Evolutionary conservation across 2,113 vertebrate species (phyloP).

Genomic region (Abramis brama): DNA sequence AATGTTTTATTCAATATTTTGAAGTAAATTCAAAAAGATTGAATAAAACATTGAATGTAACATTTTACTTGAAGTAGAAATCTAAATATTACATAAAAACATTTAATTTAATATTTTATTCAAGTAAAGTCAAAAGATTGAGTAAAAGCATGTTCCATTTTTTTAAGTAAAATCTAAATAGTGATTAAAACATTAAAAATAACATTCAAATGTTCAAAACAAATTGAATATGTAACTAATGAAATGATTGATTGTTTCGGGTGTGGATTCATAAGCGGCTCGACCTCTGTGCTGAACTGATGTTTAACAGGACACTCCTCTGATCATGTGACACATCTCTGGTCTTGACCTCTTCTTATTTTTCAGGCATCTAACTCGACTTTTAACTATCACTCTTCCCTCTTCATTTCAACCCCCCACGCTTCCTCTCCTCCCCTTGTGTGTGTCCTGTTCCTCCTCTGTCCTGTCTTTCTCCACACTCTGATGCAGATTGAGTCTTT

Average conservation of each 20-base stretch:
- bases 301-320: slow-evolving; percentile 42
- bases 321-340: slow-evolving; percentile 58
- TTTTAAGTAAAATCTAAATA: too few relatives aligned
- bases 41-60: not conserved
- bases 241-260: too few relatives aligned
- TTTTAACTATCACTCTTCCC: slow-evolving; percentile 87
- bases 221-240: too few relatives aligned
- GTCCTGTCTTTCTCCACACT: slow-evolving; percentile 61
- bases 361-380: slow-evolving; percentile 98
- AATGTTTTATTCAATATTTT: too few relatives aligned
- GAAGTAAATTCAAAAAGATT: too few relatives aligned
- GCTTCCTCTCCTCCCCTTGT: slow-evolving; percentile 49
- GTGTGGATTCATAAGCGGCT: not conserved
- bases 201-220: too few relatives aligned
- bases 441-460: slow-evolving; percentile 71
- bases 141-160: not conserved
- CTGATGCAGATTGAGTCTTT: slow-evolving; percentile 94
- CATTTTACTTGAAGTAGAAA: too few relatives aligned
- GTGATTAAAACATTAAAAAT: too few relatives aligned
- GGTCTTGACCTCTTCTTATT: slow-evolving; percentile 85
- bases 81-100: too few relatives aligned
- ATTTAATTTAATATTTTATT: too few relatives aligned
- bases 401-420: slow-evolving; percentile 66
- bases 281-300: not conserved
- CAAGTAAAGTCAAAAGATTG: not conserved